Evolutionary conservation across 1,140 invertebrate species (phyloP), one percentile per base, ranked within the genome.

Genomic region (Drosophila ananassae): DNA sequence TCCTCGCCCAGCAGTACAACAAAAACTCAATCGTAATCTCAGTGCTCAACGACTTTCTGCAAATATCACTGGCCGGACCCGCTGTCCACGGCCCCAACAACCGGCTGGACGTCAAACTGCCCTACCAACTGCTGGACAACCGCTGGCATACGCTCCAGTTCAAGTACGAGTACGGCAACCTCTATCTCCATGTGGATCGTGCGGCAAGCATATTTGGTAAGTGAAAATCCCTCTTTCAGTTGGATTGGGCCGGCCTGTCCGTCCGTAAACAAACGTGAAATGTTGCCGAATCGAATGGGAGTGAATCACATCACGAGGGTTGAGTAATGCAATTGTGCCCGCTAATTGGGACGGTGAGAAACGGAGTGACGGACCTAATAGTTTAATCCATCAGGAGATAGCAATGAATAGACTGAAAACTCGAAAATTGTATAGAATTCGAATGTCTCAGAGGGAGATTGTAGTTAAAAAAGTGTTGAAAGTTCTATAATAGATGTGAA

Each of bases 71-170:
- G 91, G 92, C 93, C 62, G 94, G 94, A 24, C 94, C 93, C 17
- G 89, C 93, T 90, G 90, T 91, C 46, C 87, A 89, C 56, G 90
- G 87, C 77, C 89, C 93, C 83, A 83, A 93, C 91, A 92, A 93
- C 72, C 92, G 93, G 28, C 94, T 95, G 77, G 95, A 95, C 64
- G 94, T 94, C 1, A 93, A 92, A 52, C 92, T 97, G n/a, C 93
- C 93, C 52, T 94, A 94, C 32, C 94, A 94, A 73, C 94, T 96
- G 58, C 92, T 96, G 10, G 95, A 97, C 92, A 97, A 97, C 92
- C 93, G 92, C 76, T 97, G 96, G 96, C 96, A 97, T 91, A 92
- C 90, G 50, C 68, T 92, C 30, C 81, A 92, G 68, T 92, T 92
- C 63, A 82, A 92, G 61, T 91, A 93, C 77, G 93, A 94, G 72